phyloP scores from a whole-genome alignment of 2,888 invertebrate species.

The Syrista parreyssii region DNA sequence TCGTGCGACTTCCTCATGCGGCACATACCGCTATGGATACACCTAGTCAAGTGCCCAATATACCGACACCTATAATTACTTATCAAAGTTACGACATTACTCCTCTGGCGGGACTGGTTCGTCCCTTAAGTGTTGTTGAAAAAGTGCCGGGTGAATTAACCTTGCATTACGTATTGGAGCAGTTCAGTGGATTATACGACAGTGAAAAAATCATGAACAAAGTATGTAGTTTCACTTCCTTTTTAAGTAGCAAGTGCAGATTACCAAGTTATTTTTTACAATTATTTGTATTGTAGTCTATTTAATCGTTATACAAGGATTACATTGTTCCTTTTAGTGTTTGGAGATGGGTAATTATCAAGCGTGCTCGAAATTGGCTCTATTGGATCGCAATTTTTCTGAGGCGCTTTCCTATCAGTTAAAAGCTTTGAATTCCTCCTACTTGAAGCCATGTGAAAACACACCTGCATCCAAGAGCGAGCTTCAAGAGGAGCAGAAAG shows the following conservation, averaged over 20 bases:
- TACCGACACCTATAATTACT: conserved; percentile 63
- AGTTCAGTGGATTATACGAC: conserved; percentile 63
- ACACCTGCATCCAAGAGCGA: conserved; percentile 7
- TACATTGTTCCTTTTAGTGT: conserved; percentile 53
- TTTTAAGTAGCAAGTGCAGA: background rate
- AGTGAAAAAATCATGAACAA: conserved; percentile 57
- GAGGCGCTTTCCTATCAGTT: conserved; percentile 64
- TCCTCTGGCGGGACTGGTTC: conserved; percentile 52
- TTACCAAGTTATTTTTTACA: background rate
- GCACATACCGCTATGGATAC: conserved; percentile 59
- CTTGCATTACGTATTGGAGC: conserved; percentile 65
- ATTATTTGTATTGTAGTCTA: conserved; percentile 18
- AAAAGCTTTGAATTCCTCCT: conserved; percentile 54
- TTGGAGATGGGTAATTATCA: conserved; percentile 65
- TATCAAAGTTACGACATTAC: conserved; percentile 60
- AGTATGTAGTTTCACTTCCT: conserved; percentile 42
- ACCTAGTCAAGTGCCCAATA: conserved; percentile 64
- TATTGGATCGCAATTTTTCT: conserved; percentile 63
- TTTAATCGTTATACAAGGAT: background rate
- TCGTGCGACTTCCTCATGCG: conserved; percentile 74
- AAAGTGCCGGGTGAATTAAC: conserved; percentile 57
- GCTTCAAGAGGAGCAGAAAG: conserved; percentile 12
- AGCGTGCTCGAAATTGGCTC: conserved; percentile 66
- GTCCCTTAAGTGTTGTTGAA: conserved; percentile 58
- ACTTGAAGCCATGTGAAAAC: conserved; percentile 33